These are phyloP conservation scores for Strix occidentalis DNA, from an alignment of 2,797 vertebrate species.

Conservation along the genomic window DNA sequence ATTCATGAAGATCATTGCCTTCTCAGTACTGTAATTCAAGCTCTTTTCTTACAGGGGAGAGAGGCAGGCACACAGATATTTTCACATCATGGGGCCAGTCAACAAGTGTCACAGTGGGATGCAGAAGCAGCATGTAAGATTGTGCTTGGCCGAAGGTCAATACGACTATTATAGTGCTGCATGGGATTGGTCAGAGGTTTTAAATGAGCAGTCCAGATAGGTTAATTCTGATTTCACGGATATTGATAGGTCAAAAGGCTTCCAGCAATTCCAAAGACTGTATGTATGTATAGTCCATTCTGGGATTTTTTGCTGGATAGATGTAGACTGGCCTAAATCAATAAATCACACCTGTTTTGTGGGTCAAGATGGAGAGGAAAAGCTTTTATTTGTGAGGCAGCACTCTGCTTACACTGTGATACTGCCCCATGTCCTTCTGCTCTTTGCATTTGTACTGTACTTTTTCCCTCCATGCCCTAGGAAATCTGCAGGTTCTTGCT, in stretches of 20 bases:
- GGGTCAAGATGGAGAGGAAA: background rate
- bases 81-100: constrained; percentile 37
- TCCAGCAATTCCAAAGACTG: background rate
- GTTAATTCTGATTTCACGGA: background rate
- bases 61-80: background rate
- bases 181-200: background rate
- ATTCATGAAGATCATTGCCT: constrained; percentile 3
- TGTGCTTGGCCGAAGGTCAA: background rate
- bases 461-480: background rate
- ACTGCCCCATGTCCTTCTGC: background rate
- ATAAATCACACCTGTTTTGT: background rate
- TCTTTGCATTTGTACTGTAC: background rate
- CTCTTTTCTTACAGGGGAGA: background rate
- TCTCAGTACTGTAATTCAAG: constrained; percentile 18
- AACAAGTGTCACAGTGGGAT: background rate
- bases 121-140: background rate
- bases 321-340: background rate
- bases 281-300: fast-evolving
- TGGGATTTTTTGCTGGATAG: background rate
- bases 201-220: background rate
- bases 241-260: background rate
- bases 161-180: background rate
- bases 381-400: background rate
- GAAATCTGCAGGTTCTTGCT: background rate
- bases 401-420: fast-evolving